Evolutionary conservation across 2,888 invertebrate genomes (phyloP).

Genomic region (Thecophora atra): DNA sequence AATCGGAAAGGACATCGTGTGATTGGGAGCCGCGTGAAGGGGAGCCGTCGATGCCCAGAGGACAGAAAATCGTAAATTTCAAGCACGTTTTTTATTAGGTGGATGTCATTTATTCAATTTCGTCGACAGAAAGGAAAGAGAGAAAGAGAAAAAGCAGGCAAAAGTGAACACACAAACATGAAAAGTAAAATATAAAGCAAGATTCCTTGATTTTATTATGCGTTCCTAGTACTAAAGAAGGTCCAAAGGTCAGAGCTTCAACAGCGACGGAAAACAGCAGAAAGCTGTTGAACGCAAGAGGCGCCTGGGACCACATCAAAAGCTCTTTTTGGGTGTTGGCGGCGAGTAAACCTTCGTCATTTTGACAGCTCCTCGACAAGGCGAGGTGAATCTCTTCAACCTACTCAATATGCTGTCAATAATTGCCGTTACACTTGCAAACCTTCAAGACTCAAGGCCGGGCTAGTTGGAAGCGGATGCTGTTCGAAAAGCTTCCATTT

Average conservation of each 20-base stretch:
- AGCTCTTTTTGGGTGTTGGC: no score
- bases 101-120: slow-evolving; percentile 45
- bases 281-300: not conserved
- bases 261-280: not conserved
- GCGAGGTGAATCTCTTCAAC: not conserved
- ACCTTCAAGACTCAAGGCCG: not conserved
- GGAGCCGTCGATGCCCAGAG: not conserved
- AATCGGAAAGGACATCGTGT: no score
- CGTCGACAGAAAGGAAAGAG: not conserved
- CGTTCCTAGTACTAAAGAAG: no score
- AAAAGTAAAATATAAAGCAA: slow-evolving; percentile 8
- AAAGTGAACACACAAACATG: not conserved
- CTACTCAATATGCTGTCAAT: not conserved
- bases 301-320: no score
- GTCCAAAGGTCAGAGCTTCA: not conserved
- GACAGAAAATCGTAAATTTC: slow-evolving; percentile 44
- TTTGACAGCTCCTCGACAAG: slow-evolving; percentile 25
- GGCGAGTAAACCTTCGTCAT: not conserved
- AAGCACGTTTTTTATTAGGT: slow-evolving; percentile 50
- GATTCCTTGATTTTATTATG: slow-evolving; percentile 29
- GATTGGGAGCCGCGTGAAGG: not conserved
- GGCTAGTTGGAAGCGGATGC: not conserved
- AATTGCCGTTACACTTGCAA: not conserved
- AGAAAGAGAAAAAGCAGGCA: not conserved
- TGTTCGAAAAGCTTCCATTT: not conserved